Base-by-base conservation (phyloP, 1,140 invertebrate genomes). In the Drosophila tristis region DNA sequence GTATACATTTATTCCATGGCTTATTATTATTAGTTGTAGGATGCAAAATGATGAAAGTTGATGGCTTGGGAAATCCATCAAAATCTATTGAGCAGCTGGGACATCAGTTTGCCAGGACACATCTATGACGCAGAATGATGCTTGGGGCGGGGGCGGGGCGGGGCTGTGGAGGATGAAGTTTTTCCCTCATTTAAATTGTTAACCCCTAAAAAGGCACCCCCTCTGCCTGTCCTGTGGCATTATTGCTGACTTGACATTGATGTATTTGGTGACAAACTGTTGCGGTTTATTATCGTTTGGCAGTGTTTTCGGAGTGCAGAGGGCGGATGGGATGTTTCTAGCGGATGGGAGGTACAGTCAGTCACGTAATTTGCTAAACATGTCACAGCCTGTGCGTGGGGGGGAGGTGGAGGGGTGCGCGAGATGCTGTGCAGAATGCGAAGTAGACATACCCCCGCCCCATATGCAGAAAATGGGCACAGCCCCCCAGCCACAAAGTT, bases 211-310 rank as follows among this genome's bases (percentile, higher is more conserved):
- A 15, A 7, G 26, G 6, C 26, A 15, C 15, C 25, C 15, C 15
- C 6, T 35, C 31, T 6, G 8, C 63, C 50, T 60, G 11, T 61
- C 61, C 63, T 70, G 57, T 57, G 59, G 59, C 73, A 66, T 81
- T 80, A 80, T 80, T 77, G 78, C 70, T 48, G 65, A 64, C 55
- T 71, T 89, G 84, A 87, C 84, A 89, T 87, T 87, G 84, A 87
- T 87, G 84, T 84, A 87, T 87, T 81, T 87, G 84, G 84, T 87
- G 84, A 87, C 84, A 87, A 87, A 87, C 84, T 89, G 73, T 75
- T 75, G 72, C 73, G 72, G 73, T 75, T 75, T 75, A 75, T 75
- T 75, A 75, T 67, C 72, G 49, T 67, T 67, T 60, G 71, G 42
- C 43, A 57, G 53, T 20, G 23, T 20, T 29, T 26, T 20, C 2